Conservation (phyloP, 2,797 vertebrate genomes). For the Discoglossus pictus region DNA sequence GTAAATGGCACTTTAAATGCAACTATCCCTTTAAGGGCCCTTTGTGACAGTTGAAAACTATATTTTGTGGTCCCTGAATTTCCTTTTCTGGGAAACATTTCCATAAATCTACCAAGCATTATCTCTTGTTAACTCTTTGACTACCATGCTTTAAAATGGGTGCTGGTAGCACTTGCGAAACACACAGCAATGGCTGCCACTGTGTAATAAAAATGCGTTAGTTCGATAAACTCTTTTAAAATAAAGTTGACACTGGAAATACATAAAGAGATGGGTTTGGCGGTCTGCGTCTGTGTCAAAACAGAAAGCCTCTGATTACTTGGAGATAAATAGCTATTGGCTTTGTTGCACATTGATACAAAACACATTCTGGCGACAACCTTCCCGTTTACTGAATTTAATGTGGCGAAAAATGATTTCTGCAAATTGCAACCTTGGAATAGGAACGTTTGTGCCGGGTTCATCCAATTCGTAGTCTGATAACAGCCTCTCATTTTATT, state of each 20-base stretch:
- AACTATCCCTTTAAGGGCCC: no score
- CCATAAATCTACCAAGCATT: no score
- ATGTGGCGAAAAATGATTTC: constrained; percentile 39
- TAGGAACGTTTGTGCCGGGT: neutral
- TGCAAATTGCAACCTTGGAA: constrained; percentile 40
- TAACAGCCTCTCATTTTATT: neutral
- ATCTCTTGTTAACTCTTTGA: no score
- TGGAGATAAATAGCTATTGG: constrained; percentile 19
- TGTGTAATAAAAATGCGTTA: no score
- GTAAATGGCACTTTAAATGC: no score
- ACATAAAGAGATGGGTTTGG: neutral
- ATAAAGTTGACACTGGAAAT: no score
- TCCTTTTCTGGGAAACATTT: no score
- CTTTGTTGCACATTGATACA: constrained; percentile 27
- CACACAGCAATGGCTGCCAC: neutral
- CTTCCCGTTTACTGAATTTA: constrained; percentile 32
- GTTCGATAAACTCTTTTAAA: no score
- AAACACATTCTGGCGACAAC: constrained; percentile 13
- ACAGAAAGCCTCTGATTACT: neutral
- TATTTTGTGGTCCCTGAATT: no score
- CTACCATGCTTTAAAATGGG: constrained; percentile 15
- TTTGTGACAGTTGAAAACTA: no score
- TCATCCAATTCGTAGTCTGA: constrained; percentile 20
- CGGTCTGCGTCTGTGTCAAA: neutral
- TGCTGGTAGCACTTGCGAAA: constrained; percentile 8